phyloP scores from a whole-genome alignment of 2,113 vertebrate genomes.

The Cyanistes caeruleus region DNA sequence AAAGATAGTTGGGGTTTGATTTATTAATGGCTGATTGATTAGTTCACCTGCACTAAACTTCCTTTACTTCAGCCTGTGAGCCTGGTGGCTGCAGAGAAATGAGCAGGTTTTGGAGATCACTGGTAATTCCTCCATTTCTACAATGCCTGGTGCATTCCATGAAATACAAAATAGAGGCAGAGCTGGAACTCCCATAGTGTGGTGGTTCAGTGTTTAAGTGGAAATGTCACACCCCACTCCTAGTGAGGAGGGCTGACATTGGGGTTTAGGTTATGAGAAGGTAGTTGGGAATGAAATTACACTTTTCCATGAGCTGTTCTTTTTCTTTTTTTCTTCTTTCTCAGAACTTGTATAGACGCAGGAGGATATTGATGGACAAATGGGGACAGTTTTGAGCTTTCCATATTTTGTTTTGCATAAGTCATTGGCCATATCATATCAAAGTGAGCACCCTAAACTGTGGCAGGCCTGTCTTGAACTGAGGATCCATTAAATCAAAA shows the following conservation, averaged over 20 bases:
- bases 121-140: background rate
- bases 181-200: background rate
- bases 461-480: background rate
- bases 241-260: fast-evolving
- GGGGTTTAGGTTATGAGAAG: background rate
- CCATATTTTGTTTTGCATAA: fast-evolving
- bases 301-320: background rate
- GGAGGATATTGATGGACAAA: background rate
- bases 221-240: background rate
- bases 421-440: fast-evolving
- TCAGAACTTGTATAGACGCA: background rate
- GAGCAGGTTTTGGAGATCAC: background rate
- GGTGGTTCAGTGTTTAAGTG: background rate
- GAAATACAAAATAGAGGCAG: background rate
- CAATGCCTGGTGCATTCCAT: fast-evolving
- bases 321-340: background rate
- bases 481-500: background rate
- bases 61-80: background rate
- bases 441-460: background rate
- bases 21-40: background rate
- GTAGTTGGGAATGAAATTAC: background rate
- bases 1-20: background rate
- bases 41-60: background rate
- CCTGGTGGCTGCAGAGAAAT: background rate
- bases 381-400: background rate